phyloP scores from a whole-genome alignment of 2,888 invertebrate species.

The Diploptera punctata region DNA sequence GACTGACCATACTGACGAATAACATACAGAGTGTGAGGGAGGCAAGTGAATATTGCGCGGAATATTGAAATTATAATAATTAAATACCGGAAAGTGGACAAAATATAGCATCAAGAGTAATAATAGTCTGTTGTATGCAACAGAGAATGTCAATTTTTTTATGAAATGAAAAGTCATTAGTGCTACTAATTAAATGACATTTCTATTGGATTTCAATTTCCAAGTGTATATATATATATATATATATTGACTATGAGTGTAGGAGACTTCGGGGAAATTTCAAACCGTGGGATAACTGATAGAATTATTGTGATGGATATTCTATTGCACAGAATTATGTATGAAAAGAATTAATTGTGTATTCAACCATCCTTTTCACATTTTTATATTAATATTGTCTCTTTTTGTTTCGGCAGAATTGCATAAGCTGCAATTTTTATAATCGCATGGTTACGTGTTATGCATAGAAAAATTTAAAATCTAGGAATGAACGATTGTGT shows the following conservation, averaged over 20 bases:
- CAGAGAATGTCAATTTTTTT: conserved; percentile 23
- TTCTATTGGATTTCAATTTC: conserved; percentile 28
- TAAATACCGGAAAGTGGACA: conserved; percentile 30
- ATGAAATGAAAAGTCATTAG: conserved; percentile 29
- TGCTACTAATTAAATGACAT: conserved; percentile 26
- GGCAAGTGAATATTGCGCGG: background rate
- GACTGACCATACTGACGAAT: background rate
- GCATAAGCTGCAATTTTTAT: too few relatives aligned
- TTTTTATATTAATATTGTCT: too few relatives aligned
- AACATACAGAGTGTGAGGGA: conserved; percentile 16
- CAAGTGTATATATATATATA: background rate
- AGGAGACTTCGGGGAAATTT: background rate
- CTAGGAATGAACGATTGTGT: too few relatives aligned
- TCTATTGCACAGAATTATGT: background rate
- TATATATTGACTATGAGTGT: too few relatives aligned
- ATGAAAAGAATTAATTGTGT: conserved; percentile 6
- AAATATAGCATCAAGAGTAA: conserved; percentile 25
- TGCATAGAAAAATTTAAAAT: too few relatives aligned
- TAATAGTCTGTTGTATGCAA: conserved; percentile 2
- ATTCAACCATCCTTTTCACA: background rate
- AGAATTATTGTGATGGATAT: background rate
- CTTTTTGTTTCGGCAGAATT: too few relatives aligned
- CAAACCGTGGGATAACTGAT: conserved; percentile 1
- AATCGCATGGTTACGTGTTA: too few relatives aligned
- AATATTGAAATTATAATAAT: conserved; percentile 31